A percentile compares a stretch with the other conserved stretches of the same genome.
phyloP scores from a whole-genome alignment of 2,797 vertebrate genomes.

The Pangasius larnaudii region DNA sequence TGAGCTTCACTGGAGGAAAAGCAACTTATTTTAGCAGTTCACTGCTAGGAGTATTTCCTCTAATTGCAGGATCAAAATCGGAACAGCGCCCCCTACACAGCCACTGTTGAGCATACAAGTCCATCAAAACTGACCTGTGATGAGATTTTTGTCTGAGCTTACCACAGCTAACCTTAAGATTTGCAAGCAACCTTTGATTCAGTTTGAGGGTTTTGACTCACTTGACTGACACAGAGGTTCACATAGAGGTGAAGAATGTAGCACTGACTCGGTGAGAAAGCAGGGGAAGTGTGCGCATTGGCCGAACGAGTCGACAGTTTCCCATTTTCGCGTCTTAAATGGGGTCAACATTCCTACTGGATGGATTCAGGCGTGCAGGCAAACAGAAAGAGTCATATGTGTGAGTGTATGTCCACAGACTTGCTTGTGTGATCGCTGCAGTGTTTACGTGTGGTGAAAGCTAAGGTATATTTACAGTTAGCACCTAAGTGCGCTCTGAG shows the following conservation, averaged over 20 bases:
- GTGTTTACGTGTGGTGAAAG: constrained; percentile 56
- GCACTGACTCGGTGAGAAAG: neutral
- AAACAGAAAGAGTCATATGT: constrained; percentile 40
- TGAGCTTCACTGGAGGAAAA: neutral
- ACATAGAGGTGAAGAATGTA: constrained; percentile 40
- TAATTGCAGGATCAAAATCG: neutral
- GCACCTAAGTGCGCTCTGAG: constrained; percentile 60
- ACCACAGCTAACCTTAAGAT: neutral
- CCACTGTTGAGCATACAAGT: neutral
- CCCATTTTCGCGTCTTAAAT: constrained; percentile 22
- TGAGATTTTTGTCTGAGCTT: neutral
- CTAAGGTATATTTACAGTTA: constrained; percentile 69
- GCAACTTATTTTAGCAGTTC: neutral
- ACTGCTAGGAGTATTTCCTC: neutral
- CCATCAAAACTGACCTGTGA: neutral
- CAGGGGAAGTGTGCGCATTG: neutral
- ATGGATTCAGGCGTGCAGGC: neutral
- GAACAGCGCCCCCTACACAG: neutral
- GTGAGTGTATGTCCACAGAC: constrained; percentile 47
- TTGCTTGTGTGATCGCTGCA: constrained; percentile 49
- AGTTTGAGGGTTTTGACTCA: neutral
- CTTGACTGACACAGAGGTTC: constrained; percentile 26
- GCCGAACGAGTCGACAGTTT: neutral
- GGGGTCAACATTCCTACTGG: constrained; percentile 30
- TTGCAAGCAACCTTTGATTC: neutral